These are phyloP conservation scores for Palloptera scutellata DNA, from an alignment of 2,888 invertebrate genomes.

Conservation along the genomic window DNA sequence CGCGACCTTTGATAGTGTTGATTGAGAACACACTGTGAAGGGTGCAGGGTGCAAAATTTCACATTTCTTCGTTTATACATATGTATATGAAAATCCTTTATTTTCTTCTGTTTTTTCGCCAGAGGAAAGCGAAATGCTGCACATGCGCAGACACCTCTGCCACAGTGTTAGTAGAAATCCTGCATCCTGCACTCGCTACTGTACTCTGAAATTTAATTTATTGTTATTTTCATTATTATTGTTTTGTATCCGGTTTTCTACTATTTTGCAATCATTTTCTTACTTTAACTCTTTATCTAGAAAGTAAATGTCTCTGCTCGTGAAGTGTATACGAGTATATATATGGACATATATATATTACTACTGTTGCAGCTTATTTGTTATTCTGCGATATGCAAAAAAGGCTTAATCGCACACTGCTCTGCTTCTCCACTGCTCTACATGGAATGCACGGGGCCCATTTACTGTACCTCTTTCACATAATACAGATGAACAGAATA, in stretches of 20 bases:
- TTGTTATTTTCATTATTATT: constrained; percentile 44
- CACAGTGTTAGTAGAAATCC: not conserved
- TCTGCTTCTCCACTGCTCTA: not conserved
- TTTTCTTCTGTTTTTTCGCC: not conserved
- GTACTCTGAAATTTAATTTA: not conserved
- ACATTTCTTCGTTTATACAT: not conserved
- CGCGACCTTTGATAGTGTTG: constrained; percentile 50
- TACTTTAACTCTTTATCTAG: not conserved
- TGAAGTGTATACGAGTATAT: not conserved
- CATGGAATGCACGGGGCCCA: not conserved
- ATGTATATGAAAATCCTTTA: not conserved
- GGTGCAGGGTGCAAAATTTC: constrained; percentile 1
- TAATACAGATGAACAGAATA: not conserved
- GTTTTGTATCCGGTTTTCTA: constrained; percentile 37
- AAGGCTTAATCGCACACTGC: constrained; percentile 38
- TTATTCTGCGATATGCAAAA: constrained; percentile 47
- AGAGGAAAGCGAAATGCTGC: not conserved
- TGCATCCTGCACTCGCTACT: not conserved
- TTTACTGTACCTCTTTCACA: constrained; percentile 16
- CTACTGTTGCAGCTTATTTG: constrained; percentile 1
- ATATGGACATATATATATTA: not conserved
- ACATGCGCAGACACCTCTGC: not conserved
- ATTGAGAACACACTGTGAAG: not conserved
- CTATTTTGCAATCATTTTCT: not conserved
- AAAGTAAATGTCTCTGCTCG: not conserved